Conservation (phyloP, 2,888 invertebrate species). For the Lordiphosa fenestrarum region DNA sequence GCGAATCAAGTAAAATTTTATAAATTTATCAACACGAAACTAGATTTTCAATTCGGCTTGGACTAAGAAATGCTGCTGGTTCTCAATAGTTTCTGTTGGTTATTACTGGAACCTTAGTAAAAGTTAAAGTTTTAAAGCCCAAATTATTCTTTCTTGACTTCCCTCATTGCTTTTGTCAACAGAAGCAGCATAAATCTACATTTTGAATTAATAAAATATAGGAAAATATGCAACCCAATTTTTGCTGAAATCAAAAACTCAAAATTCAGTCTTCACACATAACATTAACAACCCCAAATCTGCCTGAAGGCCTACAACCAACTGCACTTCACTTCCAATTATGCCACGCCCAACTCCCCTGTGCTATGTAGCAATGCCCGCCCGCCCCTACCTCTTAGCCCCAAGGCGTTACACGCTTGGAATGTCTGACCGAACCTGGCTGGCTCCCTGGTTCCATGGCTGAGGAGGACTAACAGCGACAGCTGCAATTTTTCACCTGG, state of each 20-base stretch:
- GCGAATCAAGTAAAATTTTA: too few species aligned
- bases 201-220: constrained; percentile 3
- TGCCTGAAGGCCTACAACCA: constrained; percentile 50
- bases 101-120: too few species aligned
- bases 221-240: neutral
- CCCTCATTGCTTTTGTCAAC: too few species aligned
- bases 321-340: constrained; percentile 55
- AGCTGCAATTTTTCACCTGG: constrained; percentile 80
- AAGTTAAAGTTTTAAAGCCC: too few species aligned
- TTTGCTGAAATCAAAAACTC: constrained; percentile 3
- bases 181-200: neutral
- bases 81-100: too few species aligned
- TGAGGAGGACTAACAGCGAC: constrained; percentile 51
- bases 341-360: constrained; percentile 12
- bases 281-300: constrained; percentile 8
- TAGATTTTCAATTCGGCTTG: too few species aligned
- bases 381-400: neutral
- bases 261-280: neutral
- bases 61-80: too few species aligned
- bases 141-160: too few species aligned
- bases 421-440: constrained; percentile 40
- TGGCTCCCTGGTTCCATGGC: neutral
- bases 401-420: constrained; percentile 20
- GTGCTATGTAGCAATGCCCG: neutral
- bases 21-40: too few species aligned